phyloP scores from a whole-genome alignment of 64 coral and sea anemone genomes.

The Astreopora myriophthalma region DNA sequence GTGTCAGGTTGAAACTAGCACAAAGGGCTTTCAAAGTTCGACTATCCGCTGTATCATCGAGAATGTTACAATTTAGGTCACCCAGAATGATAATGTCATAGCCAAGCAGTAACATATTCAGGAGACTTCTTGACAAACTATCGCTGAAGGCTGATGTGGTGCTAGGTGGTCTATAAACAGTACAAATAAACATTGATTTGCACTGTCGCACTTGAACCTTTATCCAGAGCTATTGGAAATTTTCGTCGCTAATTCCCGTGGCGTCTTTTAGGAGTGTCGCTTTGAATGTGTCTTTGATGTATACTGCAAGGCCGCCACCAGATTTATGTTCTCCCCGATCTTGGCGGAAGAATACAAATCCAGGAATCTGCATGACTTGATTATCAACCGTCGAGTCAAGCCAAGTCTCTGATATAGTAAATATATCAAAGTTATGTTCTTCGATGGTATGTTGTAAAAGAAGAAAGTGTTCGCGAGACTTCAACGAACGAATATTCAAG shows the following conservation, averaged over 20 bases:
- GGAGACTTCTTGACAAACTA: constrained; percentile 41
- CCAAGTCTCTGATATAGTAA: constrained; percentile 43
- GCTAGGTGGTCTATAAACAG: constrained; percentile 2
- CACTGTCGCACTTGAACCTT: neutral
- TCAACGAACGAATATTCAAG: too few species aligned
- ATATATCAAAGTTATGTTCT: constrained; percentile 35
- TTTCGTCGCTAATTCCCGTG: neutral
- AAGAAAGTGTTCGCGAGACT: constrained; percentile 3
- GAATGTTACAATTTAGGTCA: constrained; percentile 23
- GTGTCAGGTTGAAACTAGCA: neutral
- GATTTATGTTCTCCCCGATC: constrained; percentile 29
- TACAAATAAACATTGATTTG: neutral
- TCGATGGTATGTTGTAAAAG: constrained; percentile 15
- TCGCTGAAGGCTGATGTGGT: constrained; percentile 29
- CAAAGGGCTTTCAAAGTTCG: neutral
- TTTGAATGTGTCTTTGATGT: too few species aligned
- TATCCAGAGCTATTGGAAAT: neutral
- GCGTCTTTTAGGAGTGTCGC: neutral
- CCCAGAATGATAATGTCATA: constrained; percentile 27
- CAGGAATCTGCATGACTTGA: constrained; percentile 18
- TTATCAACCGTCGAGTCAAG: neutral
- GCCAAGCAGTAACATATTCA: constrained; percentile 8
- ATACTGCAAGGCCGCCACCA: constrained; percentile 5
- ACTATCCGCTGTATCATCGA: neutral
- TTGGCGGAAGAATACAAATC: constrained; percentile 30